These are phyloP conservation scores for Neoaliturus tenellus DNA, from an alignment of 2,888 invertebrate genomes.

Conservation along the genomic window DNA sequence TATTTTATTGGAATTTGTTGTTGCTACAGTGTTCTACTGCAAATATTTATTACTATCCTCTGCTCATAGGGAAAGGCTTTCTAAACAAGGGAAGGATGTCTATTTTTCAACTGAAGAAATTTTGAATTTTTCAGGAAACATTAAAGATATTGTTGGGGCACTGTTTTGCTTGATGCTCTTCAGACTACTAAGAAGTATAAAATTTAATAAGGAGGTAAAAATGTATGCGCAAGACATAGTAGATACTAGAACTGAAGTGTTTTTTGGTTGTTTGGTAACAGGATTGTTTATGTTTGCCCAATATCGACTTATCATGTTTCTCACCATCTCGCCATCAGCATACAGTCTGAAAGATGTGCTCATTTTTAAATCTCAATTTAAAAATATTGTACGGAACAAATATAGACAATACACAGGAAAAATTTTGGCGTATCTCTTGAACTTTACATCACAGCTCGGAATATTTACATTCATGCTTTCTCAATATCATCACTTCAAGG, in stretches of 20 bases:
- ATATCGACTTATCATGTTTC: neutral
- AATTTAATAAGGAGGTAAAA: neutral
- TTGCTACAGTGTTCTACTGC: neutral
- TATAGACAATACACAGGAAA: neutral
- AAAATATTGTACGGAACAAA: neutral
- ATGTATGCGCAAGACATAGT: neutral
- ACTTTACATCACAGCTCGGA: conserved; percentile 16
- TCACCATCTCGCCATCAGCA: neutral
- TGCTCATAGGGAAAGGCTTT: neutral
- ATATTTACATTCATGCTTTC: conserved; percentile 15
- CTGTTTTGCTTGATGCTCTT: neutral
- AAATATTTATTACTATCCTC: neutral
- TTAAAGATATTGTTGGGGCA: neutral
- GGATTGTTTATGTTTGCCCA: neutral
- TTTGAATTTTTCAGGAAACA: too few species aligned
- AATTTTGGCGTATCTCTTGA: neutral
- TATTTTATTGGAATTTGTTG: neutral
- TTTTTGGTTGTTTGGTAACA: neutral
- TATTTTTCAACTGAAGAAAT: neutral
- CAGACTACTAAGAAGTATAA: neutral
- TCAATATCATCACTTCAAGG: neutral
- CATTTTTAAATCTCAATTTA: conserved; percentile 1
- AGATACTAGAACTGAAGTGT: neutral
- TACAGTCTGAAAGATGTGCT: neutral
- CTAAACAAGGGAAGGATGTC: neutral